Conservation (phyloP, 2,113 vertebrate species). For the Rostratula benghalensis region DNA sequence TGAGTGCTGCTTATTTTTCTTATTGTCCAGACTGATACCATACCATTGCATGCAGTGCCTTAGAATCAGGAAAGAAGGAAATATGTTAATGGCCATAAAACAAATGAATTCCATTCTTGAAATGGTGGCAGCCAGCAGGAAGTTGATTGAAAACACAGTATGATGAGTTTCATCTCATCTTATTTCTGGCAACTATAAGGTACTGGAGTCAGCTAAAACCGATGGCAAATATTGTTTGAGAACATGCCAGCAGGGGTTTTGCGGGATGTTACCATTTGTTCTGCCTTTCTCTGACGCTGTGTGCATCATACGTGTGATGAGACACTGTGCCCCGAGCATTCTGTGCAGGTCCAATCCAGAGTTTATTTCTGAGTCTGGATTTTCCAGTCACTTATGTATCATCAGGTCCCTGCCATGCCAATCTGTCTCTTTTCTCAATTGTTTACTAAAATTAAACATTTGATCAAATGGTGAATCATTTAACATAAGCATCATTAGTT, state of each 20-base stretch:
- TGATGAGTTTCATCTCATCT: constrained; percentile 59
- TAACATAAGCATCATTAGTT: not conserved
- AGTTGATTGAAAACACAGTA: constrained; percentile 61
- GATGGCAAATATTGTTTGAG: constrained; percentile 18
- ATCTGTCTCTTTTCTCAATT: constrained; percentile 34
- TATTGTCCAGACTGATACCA: not conserved
- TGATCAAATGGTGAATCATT: constrained; percentile 50
- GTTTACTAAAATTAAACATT: constrained; percentile 49
- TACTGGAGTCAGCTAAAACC: constrained; percentile 37
- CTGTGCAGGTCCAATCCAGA: not conserved
- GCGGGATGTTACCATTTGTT: constrained; percentile 10
- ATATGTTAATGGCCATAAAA: not conserved
- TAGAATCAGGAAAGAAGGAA: not conserved
- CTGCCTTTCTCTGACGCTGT: constrained; percentile 25
- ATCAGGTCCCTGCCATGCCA: constrained; percentile 6
- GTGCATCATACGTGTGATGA: constrained; percentile 21
- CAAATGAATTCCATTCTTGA: constrained; percentile 56
- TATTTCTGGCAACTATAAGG: constrained; percentile 49
- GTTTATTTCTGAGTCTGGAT: constrained; percentile 32
- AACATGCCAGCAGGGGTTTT: constrained; percentile 24
- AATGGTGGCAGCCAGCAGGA: constrained; percentile 56
- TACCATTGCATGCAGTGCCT: not conserved
- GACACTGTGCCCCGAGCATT: not conserved
- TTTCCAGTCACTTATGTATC: constrained; percentile 32
- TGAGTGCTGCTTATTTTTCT: not conserved